Evolutionary conservation across 1,140 invertebrate genomes (phyloP), one percentile per base, ranked within the genome.

Genomic region (Drosophila littoralis): DNA sequence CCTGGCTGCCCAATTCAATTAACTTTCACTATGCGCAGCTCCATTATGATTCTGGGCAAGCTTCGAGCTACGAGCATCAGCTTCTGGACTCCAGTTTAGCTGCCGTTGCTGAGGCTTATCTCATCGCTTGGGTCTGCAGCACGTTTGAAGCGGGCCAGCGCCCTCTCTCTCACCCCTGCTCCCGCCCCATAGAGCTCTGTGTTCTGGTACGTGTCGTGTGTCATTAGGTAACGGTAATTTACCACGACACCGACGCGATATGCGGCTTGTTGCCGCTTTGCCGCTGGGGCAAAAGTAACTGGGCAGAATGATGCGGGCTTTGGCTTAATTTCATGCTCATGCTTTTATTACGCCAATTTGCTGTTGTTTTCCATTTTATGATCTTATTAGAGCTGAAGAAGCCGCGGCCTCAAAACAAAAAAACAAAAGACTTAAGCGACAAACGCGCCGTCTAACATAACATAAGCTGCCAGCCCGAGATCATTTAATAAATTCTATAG

Each of bases 151-250:
- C 60, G 61, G 65, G 65, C 65, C 33, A 17, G 7, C 8, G 28
- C 43, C 57, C 6, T 22, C 32, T 15, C 35, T 15, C 7, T 9
- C 7, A 9, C 22, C 8, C 15, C n/a, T 7, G 9, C 17, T 17
- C 32, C 57, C 38, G 28, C 15, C 12, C 43, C 22, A 46, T 28
- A 28, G 22, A 28, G 4, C 22, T 28, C 22, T 35, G 8, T 38
- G 52, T 52, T 55, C 46, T 45, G 59, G 63, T 73, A 79, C 60
- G 79, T 78, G 68, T 76, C 75, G 74, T 82, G 80, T 81, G 75
- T 81, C 80, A 77, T 74, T 68, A 67, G 64, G 43, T 77, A 84
- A 84, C 65, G 69, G 81, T 84, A 79, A 77, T 81, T 81, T 66
- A 69, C 72, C 65, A 61, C 61, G 57, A 67, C 69, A 60, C 36